Percentiles rank a stretch among this genome's conserved stretches.
These are phyloP conservation scores for Saturnia japonica DNA, from an alignment of 2,888 invertebrate genomes.

Conservation along the genomic window DNA sequence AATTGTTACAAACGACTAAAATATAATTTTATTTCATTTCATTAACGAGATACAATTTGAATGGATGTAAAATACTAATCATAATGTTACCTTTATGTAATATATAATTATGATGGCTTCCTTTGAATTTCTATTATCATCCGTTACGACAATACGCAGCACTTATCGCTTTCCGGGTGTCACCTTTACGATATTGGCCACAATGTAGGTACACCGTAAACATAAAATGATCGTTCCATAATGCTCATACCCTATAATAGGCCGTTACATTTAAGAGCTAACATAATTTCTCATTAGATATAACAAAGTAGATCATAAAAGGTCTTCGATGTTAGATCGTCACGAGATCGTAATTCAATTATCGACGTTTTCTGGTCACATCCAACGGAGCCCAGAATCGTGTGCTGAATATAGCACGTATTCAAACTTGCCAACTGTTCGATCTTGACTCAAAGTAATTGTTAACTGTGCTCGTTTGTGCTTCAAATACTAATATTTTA, in stretches of 20 bases:
- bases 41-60: neutral
- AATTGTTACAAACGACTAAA: neutral
- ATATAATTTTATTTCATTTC: neutral
- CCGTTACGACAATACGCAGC: constrained; percentile 13
- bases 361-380: constrained; percentile 31
- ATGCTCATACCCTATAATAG: constrained; percentile 16
- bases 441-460: constrained; percentile 35
- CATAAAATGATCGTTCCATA: constrained; percentile 20
- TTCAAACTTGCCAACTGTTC: constrained; percentile 36
- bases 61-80: neutral
- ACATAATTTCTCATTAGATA: constrained; percentile 19
- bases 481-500: constrained; percentile 30
- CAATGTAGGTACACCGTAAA: constrained; percentile 17
- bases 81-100: neutral
- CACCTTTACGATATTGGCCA: constrained; percentile 18
- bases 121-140: neutral
- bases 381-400: constrained; percentile 14
- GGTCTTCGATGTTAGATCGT: constrained; percentile 18
- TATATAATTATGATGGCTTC: neutral
- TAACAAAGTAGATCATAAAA: constrained; percentile 20
- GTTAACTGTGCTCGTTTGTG: constrained; percentile 21
- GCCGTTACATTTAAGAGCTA: constrained; percentile 19
- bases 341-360: constrained; percentile 39
- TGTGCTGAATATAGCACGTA: constrained; percentile 28
- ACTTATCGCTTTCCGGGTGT: constrained; percentile 13